These are phyloP conservation scores for Drosophila neotestacea DNA, from an alignment of 2,888 invertebrate genomes.

Conservation along the genomic window DNA sequence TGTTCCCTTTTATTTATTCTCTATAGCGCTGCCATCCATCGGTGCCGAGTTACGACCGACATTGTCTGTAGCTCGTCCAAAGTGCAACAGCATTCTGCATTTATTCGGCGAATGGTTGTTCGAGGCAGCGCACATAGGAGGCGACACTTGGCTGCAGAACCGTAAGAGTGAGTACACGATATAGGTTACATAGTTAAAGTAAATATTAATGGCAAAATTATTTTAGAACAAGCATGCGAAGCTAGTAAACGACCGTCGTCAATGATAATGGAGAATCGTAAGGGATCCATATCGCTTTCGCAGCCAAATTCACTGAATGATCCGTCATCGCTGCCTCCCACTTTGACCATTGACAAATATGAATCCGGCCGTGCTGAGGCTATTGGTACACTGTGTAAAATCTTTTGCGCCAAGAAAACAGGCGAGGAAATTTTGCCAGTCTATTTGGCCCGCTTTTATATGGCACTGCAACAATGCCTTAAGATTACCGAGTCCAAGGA, in stretches of 20 bases:
- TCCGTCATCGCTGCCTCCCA: constrained; percentile 89
- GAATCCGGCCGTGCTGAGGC: constrained; percentile 97
- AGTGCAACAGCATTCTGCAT: constrained; percentile 97
- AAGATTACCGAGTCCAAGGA: constrained; percentile 89
- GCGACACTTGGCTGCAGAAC: constrained; percentile 87
- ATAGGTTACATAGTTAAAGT: not conserved
- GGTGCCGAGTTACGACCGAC: constrained; percentile 88
- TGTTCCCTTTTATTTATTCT: not conserved
- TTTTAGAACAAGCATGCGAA: constrained; percentile 85
- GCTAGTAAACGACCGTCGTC: constrained; percentile 89
- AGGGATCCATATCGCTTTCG: constrained; percentile 87
- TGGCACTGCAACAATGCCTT: constrained; percentile 95
- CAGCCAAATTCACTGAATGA: constrained; percentile 89
- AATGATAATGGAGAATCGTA: constrained; percentile 88
- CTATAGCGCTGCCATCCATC: constrained; percentile 88
- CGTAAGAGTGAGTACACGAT: constrained; percentile 86
- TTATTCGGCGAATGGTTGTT: constrained; percentile 98
- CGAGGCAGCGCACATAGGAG: constrained; percentile 96
- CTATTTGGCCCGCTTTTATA: constrained; percentile 97
- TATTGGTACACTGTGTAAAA: constrained; percentile 96
- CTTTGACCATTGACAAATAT: constrained; percentile 91
- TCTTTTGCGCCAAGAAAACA: constrained; percentile 97
- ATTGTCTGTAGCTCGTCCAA: constrained; percentile 92
- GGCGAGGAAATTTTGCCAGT: constrained; percentile 94
- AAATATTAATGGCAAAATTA: no score